A percentile compares a stretch with the other conserved stretches of the same genome.
Evolutionary conservation across 2,797 vertebrate species (phyloP).

Genomic region (Sebastiscus tertius): DNA sequence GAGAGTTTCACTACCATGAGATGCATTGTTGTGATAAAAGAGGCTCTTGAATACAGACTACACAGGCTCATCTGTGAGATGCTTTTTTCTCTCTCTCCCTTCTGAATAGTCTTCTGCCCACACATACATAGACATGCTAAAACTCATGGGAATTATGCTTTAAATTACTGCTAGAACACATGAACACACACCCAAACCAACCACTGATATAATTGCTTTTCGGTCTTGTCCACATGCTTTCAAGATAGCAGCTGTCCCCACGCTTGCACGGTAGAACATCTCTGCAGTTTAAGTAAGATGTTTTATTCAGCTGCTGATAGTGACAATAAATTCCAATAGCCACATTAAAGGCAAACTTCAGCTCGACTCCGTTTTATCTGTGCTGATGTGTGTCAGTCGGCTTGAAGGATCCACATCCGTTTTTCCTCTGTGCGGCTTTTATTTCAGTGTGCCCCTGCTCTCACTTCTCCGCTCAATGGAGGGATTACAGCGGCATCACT

Average conservation of each 20-base stretch:
- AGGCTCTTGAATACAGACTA: conserved; percentile 32
- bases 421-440: conserved; percentile 45
- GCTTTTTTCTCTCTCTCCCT: not conserved
- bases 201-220: conserved; percentile 4
- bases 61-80: conserved; percentile 10
- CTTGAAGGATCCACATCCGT: conserved; percentile 21
- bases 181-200: not conserved
- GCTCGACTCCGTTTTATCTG: conserved; percentile 1
- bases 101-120: not conserved
- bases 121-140: not conserved
- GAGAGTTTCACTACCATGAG: conserved; percentile 50
- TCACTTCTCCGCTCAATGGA: conserved; percentile 34
- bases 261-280: not conserved
- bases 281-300: conserved; percentile 5
- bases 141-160: not conserved
- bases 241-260: not conserved
- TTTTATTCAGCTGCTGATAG: not conserved
- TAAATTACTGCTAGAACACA: not conserved
- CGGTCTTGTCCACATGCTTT: not conserved
- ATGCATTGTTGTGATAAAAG: conserved; percentile 62
- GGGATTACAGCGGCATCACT: conserved; percentile 68
- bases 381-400: conserved; percentile 21
- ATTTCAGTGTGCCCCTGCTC: conserved; percentile 36
- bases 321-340: conserved; percentile 6
- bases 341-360: conserved; percentile 4